Evolutionary conservation across 1,140 invertebrate species (phyloP).

Genomic region (Nasonia giraulti): DNA sequence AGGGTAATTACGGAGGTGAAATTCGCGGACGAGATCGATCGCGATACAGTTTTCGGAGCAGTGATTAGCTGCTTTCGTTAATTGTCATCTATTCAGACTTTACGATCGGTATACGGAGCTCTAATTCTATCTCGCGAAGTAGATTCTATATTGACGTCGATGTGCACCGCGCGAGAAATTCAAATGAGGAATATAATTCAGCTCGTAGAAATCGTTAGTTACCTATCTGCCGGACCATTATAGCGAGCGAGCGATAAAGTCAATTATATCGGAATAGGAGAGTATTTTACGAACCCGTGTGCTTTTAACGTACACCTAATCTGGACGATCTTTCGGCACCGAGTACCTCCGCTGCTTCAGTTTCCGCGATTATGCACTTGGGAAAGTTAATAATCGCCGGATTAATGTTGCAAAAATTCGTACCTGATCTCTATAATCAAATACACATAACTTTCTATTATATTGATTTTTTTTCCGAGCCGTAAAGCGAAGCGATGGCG

Average conservation of each 20-base stretch:
- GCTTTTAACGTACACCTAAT: background rate
- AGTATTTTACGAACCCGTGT: background rate
- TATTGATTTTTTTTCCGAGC: too few species aligned
- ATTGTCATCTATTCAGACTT: too few species aligned
- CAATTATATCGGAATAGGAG: background rate
- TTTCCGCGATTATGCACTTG: background rate
- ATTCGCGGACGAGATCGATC: background rate
- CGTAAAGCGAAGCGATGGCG: too few species aligned
- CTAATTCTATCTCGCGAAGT: too few species aligned
- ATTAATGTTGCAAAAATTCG: too few species aligned
- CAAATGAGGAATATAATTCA: background rate
- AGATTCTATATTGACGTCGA: too few species aligned
- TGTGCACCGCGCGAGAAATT: background rate
- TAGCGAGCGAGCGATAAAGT: background rate
- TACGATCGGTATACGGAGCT: too few species aligned
- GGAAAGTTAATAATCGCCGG: background rate
- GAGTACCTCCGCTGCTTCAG: background rate
- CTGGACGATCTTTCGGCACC: background rate
- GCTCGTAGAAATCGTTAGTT: background rate
- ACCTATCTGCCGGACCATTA: slow-evolving; percentile 1
- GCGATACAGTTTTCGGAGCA: background rate
- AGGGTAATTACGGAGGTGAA: background rate
- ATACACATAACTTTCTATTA: too few species aligned
- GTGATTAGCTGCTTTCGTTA: too few species aligned
- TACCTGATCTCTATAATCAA: too few species aligned